Evolutionary conservation across 2,888 invertebrate species (phyloP), one percentile per base, ranked within the genome.

Genomic region (Formica aserva): DNA sequence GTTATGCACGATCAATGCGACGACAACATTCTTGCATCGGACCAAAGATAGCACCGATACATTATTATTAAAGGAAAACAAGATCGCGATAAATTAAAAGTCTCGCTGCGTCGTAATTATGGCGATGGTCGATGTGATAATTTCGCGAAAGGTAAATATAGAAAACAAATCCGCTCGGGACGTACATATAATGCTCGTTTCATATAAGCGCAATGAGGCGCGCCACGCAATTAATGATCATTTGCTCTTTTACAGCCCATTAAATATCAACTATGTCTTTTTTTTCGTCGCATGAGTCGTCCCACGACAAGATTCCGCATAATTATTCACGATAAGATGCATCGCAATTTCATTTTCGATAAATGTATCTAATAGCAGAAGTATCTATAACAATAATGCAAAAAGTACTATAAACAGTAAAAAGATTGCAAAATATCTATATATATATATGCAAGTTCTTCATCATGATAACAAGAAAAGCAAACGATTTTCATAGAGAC

Each of bases 201-300:
- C 83, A 75, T 69, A 81, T 74, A 82, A 74, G 82, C 69, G 82
- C 75, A 62, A 84, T 81, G 86, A 86, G 85, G 76, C 69, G 81
- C 82, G 83, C 38, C 86, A 57, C 69, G 82, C 85, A 87, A 89
- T 89, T 89, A 89, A 89, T 78, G 85, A 71, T 86, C 86, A 83
- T 88, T 88, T 83, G 71, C 86, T 86, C 85, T 77, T 88, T 88
- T 86, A 88, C 86, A 83, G 84, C n/a, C 84, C 85, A 88, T 89
- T 89, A 89, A 88, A 85, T 89, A 82, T 84, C 89, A 86, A 86
- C 87, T 88, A 75, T 86, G 78, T 60, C 63, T 13, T 85, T 67
- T 52, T 63, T 62, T 22, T 57, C 72, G 32, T 69, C 82, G 45
- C 77, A 66, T 55, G 72, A 74, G n/a, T 38, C 52, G 48, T 77